A percentile compares a stretch with the other conserved stretches of the same genome.
These are phyloP conservation scores for Metopolophium dirhodum DNA, from an alignment of 1,140 invertebrate genomes.

Conservation along the genomic window DNA sequence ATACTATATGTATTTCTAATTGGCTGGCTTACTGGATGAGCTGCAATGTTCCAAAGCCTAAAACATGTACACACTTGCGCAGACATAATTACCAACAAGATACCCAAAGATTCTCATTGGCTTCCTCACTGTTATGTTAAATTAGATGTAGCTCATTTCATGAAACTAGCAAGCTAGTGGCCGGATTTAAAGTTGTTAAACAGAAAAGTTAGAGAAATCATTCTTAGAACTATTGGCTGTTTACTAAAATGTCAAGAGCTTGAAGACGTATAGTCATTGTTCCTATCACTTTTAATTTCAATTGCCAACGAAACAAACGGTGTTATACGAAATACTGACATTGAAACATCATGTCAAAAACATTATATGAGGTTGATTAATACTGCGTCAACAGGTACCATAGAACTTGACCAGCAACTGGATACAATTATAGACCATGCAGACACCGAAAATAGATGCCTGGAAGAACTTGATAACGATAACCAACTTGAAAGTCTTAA, in stretches of 20 bases:
- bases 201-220: not conserved
- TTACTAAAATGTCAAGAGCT: not conserved
- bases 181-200: not conserved
- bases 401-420: not conserved
- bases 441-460: not conserved
- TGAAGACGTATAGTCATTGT: not conserved
- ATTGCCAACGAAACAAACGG: not conserved
- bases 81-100: not conserved
- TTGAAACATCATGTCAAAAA: not conserved
- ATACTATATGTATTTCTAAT: slow-evolving; percentile 4
- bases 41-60: not conserved
- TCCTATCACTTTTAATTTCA: not conserved
- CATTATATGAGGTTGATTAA: not conserved
- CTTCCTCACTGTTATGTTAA: not conserved
- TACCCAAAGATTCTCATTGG: not conserved
- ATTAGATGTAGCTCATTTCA: not conserved
- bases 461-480: not conserved
- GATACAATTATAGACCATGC: not conserved
- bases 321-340: not conserved
- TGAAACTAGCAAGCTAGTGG: not conserved
- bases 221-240: not conserved
- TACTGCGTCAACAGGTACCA: not conserved
- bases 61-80: not conserved
- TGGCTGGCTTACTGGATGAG: not conserved
- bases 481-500: not conserved